Base-by-base conservation (phyloP, 2,888 invertebrate genomes). In the Cetonia aurata region DNA sequence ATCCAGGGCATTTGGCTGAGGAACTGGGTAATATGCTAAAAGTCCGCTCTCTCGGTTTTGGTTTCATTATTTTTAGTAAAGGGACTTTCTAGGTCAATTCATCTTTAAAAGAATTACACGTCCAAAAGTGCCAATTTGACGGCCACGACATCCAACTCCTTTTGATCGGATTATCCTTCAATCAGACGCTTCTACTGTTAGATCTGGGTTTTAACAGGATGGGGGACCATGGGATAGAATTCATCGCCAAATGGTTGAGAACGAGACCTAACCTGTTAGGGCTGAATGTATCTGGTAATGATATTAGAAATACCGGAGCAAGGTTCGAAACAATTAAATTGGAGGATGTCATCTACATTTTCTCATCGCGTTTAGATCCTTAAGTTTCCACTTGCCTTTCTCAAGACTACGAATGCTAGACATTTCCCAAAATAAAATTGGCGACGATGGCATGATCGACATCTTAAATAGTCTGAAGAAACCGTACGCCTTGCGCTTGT, bases 161-260 rank as follows among this genome's bases (percentile, higher is more conserved):
- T 70, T 78, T 86, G 3, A 78, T 85, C 53, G 89, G 90, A 6
- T 81, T 90, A 55, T 79, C 82, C 12, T 75, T 77, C 0, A 91
- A 91, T 76, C 82, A 79, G 1, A 86, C 87, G 0, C 77, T 91
- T n/a, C 74, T 86, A 15, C 84, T 89, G 66, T 79, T 91, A 33
- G 89, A 91, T 82, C 79, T 91, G 10, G 87, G 86, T 0, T 88
- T 84, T 69, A 91, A 91, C 74, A 86, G 83, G 72, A 87, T 91
- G 13, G 89, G 88, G 0, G 89, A 90, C 79, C 84, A 88, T 57
- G 91, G 91, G 0, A 83, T 86, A 0, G 87, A 88, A 71, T 75
- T 87, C 65, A 70, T 91, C 17, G 86, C 85, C 0, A 83, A 86
- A 72, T 90, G 89, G 85, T 80, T 91, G 46, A 77, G 82, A 3